phyloP scores from a whole-genome alignment of 1,140 invertebrate genomes.

The Cotesia typhae region DNA sequence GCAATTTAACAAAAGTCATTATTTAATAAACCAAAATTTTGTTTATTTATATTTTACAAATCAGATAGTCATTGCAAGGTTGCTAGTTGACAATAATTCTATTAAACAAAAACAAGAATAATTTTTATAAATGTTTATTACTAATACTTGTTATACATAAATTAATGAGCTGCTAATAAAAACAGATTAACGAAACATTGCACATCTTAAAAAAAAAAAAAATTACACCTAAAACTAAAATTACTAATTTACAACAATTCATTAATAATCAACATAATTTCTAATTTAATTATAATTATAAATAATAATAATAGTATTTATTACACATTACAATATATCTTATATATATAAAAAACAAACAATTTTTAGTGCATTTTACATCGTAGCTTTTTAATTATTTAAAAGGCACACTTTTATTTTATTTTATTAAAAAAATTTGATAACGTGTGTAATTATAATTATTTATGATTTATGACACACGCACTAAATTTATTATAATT shows the following conservation, averaged over 20 bases:
- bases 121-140: conserved; percentile 1
- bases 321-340: no score
- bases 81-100: no score
- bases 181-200: neutral
- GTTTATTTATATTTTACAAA: no score
- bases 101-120: no score
- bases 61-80: no score
- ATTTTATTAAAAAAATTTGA: no score
- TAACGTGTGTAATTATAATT: conserved; percentile 6
- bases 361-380: conserved; percentile 44
- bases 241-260: no score
- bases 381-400: conserved; percentile 57
- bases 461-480: neutral
- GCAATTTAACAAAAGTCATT: no score
- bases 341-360: conserved; percentile 44
- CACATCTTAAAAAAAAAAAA: neutral
- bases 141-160: neutral
- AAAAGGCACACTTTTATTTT: conserved; percentile 63
- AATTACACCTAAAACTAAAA: no score
- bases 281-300: neutral
- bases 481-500: conserved; percentile 6
- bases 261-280: no score
- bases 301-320: neutral
- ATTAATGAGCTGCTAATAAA: neutral
- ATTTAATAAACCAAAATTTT: no score